Evolutionary conservation across 1,140 invertebrate species (phyloP), one percentile per base, ranked within the genome.

Genomic region (Drosophila sturtevanti): DNA sequence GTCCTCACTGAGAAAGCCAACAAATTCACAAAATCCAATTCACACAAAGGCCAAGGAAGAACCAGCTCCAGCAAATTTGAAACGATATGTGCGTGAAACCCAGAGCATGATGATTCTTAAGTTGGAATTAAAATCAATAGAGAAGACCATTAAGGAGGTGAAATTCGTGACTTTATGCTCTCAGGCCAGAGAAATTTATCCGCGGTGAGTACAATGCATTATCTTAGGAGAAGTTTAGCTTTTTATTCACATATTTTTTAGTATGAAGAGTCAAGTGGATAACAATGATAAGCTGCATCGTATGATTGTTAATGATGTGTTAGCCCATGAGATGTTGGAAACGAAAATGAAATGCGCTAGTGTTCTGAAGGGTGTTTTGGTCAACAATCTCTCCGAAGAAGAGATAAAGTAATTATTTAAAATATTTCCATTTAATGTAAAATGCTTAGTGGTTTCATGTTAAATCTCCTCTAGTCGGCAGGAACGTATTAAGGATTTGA

Each of bases 221-320:
- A 44, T n/a, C 7, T 22, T n/a, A n/a, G n/a, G n/a, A n/a, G n/a
- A n/a, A n/a, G n/a, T n/a, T n/a, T n/a, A n/a, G n/a, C n/a, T n/a
- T n/a, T 18, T 1, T 27, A 18, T 27, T 11, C 11, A 48, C 5
- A 4, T 4, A 1, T 12, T 52, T 58, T 18, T 4, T 24, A 91
- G 90, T 44, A 91, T 91, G 68, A 91, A 91, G 72, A 74, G 78
- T 52, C 90, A 90, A 59, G 75, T 91, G 24, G 82, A 91, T 18
- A 91, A 91, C 56, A 91, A 91, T 67, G 70, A 87, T 12, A 90
- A 89, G 51, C 63, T 91, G 11, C 72, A 86, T 41, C 87, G 89
- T 12, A 73, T 76, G 59, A 89, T 87, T 54, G 86, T 89, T 7
- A 73, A 75, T 2, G 90, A 90, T 22, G 89, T 86, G 63, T 18